phyloP scores from a whole-genome alignment of 1,140 invertebrate genomes.

The Aporrectodea caliginosa region DNA sequence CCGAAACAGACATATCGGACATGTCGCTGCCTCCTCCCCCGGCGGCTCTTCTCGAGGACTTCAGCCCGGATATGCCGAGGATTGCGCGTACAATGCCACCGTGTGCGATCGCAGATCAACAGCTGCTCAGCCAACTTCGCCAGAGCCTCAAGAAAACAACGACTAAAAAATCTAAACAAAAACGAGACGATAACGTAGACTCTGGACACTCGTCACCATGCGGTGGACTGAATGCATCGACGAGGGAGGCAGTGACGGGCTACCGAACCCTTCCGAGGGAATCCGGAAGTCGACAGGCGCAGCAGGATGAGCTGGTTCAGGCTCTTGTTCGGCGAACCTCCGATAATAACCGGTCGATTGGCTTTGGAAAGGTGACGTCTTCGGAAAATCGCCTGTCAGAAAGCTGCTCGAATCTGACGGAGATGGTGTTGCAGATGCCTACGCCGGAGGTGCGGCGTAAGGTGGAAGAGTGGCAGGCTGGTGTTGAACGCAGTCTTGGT shows the following conservation, averaged over 20 bases:
- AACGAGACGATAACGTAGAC: background rate
- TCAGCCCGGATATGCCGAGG: background rate
- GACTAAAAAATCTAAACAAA: background rate
- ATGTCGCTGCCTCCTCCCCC: conserved; percentile 32
- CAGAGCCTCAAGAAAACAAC: background rate
- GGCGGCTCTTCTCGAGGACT: conserved; percentile 22
- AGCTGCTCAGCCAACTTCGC: conserved; percentile 29
- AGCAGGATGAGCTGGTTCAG: conserved; percentile 37
- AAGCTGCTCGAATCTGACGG: conserved; percentile 20
- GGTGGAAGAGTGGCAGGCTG: conserved; percentile 33
- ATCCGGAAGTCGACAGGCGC: conserved; percentile 79
- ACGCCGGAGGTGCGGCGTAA: conserved; percentile 31
- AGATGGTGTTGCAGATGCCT: conserved; percentile 21
- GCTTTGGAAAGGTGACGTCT: conserved; percentile 43
- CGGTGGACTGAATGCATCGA: background rate
- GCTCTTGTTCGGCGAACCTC: conserved; percentile 39
- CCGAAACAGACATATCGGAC: conserved; percentile 64
- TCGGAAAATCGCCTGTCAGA: conserved; percentile 40
- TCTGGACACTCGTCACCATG: conserved; percentile 19
- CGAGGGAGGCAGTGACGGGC: conserved; percentile 44
- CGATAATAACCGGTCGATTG: conserved; percentile 42
- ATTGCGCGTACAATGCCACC: conserved; percentile 37
- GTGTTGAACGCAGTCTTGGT: conserved; percentile 29
- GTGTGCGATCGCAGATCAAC: conserved; percentile 41
- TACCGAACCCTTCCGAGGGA: conserved; percentile 93